phyloP scores from a whole-genome alignment of 2,797 vertebrate species.

The Somateria mollissima region DNA sequence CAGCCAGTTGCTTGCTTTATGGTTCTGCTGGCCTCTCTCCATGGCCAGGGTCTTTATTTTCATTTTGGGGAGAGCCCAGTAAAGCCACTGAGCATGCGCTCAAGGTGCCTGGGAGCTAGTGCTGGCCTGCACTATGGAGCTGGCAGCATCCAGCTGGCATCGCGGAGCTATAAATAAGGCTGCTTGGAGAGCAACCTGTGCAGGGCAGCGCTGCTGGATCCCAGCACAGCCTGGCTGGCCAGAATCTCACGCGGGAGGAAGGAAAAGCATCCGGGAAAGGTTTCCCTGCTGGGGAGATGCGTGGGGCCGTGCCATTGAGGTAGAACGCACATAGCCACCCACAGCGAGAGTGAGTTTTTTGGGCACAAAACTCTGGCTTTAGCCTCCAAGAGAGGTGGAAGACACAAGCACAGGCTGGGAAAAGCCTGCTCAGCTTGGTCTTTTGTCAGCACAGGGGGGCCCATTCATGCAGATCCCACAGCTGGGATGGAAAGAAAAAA shows the following conservation, averaged over 20 bases:
- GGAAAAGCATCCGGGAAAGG: neutral
- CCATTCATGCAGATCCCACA: accelerated
- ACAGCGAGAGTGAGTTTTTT: accelerated
- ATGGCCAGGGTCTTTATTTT: neutral
- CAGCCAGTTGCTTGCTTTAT: neutral
- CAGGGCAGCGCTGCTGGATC: neutral
- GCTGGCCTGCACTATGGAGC: accelerated
- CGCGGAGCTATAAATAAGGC: neutral
- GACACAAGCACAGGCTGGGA: neutral
- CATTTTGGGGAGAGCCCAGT: neutral
- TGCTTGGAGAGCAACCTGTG: neutral
- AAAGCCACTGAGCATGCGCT: neutral
- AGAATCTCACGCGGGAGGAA: neutral
- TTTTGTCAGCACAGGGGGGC: neutral
- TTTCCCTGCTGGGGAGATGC: neutral
- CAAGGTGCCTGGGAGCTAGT: accelerated
- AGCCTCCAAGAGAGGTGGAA: accelerated
- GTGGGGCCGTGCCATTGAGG: neutral
- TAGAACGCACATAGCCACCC: neutral
- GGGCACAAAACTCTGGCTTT: neutral
- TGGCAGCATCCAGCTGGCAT: neutral
- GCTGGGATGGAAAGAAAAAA: neutral
- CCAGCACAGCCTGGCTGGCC: accelerated
- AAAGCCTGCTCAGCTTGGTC: neutral
- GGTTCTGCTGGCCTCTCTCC: neutral